Evolutionary conservation across 2,113 vertebrate species (phyloP).

Genomic region (Archilochus colubris): DNA sequence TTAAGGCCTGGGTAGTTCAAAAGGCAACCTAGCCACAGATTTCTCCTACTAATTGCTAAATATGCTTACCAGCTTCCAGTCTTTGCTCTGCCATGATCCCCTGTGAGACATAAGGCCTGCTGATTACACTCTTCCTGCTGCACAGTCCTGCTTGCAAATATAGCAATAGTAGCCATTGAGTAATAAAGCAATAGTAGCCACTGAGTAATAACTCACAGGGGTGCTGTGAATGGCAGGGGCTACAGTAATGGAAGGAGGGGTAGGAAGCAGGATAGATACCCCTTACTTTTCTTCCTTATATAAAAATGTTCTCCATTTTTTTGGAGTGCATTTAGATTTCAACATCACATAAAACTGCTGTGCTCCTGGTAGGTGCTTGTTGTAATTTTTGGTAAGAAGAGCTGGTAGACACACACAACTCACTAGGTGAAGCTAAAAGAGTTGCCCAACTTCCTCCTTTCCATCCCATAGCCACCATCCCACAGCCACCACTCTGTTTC

Average conservation of each 20-base stretch:
- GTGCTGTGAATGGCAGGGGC: background rate
- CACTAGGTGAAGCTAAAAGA: background rate
- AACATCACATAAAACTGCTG: background rate
- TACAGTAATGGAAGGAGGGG: background rate
- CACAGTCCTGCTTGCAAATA: background rate
- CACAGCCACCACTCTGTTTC: background rate
- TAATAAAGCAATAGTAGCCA: too few species aligned
- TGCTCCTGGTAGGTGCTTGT: background rate
- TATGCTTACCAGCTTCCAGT: background rate
- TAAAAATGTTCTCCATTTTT: background rate
- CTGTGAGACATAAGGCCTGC: background rate
- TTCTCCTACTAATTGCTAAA: background rate
- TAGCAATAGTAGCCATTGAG: background rate
- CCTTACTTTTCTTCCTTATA: background rate
- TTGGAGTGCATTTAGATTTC: background rate
- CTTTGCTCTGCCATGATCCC: background rate
- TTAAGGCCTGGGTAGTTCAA: background rate
- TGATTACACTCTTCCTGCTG: background rate
- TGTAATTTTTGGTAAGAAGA: background rate
- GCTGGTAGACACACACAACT: background rate
- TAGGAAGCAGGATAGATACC: background rate
- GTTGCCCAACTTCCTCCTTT: background rate
- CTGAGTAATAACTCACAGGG: background rate
- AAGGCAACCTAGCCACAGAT: background rate
- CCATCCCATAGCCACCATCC: background rate